Percentiles rank a stretch among this genome's conserved stretches.
Evolutionary conservation across 1,140 invertebrate species (phyloP).

Genomic region (Pseudomyrmex concolor): DNA sequence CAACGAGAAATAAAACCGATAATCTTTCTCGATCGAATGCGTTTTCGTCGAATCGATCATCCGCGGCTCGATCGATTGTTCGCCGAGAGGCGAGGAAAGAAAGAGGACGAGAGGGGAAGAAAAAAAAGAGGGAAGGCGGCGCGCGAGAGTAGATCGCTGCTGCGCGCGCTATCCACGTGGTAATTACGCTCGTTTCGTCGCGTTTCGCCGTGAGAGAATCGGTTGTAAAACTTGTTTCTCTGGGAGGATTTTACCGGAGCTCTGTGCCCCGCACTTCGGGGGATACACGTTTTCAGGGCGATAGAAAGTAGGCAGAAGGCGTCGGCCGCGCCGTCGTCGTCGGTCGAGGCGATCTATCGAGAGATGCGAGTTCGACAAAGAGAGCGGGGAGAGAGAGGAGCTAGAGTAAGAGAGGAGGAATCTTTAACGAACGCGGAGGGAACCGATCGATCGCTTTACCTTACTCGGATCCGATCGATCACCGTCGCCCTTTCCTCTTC

Average conservation of each 20-base stretch:
- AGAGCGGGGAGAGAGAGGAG: conserved; percentile 7
- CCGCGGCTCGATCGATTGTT: conserved; percentile 30
- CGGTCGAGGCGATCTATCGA: conserved; percentile 60
- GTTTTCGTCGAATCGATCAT: conserved; percentile 22
- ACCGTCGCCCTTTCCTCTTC: conserved; percentile 9
- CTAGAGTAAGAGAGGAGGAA: conserved; percentile 26
- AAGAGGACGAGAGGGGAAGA: neutral
- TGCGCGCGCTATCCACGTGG: conserved; percentile 45
- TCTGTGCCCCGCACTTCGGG: conserved; percentile 51
- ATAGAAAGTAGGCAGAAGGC: conserved; percentile 71
- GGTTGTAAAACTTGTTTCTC: conserved; percentile 69
- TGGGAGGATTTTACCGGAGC: conserved; percentile 63
- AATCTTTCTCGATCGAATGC: conserved; percentile 1
- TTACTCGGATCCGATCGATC: conserved; percentile 46
- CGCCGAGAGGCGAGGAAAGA: conserved; percentile 12
- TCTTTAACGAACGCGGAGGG: conserved; percentile 41
- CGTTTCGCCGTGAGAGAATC: conserved; percentile 68
- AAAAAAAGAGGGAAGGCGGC: neutral
- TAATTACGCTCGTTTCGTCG: conserved; percentile 73
- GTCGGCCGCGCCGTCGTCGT: conserved; percentile 47
- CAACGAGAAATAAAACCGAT: conserved; percentile 33
- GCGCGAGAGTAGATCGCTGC: conserved; percentile 39
- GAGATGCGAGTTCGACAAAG: conserved; percentile 17
- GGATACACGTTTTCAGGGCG: conserved; percentile 48
- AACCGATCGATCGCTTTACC: conserved; percentile 65